Conservation (phyloP, 2,113 vertebrate species). For the Larimichthys crocea region DNA sequence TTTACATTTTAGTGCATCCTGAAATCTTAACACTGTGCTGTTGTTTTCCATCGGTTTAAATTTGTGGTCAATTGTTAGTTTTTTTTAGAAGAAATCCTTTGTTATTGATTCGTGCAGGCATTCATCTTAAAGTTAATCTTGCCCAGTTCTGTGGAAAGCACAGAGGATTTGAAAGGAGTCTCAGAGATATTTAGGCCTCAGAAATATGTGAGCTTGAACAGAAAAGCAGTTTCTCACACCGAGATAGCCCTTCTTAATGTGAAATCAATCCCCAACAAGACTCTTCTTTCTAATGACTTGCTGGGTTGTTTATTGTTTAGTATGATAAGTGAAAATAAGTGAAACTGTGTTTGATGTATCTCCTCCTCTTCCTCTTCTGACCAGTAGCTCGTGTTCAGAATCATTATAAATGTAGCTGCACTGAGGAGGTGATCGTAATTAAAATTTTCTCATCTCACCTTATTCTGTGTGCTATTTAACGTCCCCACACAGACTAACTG, state of each 20-base stretch:
- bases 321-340: not conserved
- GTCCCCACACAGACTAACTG: conserved; percentile 21
- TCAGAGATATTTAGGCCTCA: conserved; percentile 38
- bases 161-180: conserved; percentile 15
- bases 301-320: not conserved
- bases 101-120: conserved; percentile 42
- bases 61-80: conserved; percentile 1
- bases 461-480: conserved; percentile 32
- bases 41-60: conserved; percentile 1
- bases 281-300: conserved; percentile 1
- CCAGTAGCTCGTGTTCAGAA: not conserved
- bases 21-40: conserved; percentile 7
- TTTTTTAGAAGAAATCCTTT: conserved; percentile 26
- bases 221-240: conserved; percentile 18
- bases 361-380: conserved; percentile 20
- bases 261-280: conserved; percentile 15
- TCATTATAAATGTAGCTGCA: conserved; percentile 1
- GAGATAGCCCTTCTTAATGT: conserved; percentile 2
- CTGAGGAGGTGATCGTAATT: conserved; percentile 36
- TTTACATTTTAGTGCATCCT: not conserved
- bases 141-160: not conserved
- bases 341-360: not conserved
- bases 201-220: conserved; percentile 20
- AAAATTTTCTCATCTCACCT: conserved; percentile 41
- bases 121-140: conserved; percentile 46